phyloP scores from a whole-genome alignment of 23 tunicate genomes.

The Clavelina lepadiformis region DNA sequence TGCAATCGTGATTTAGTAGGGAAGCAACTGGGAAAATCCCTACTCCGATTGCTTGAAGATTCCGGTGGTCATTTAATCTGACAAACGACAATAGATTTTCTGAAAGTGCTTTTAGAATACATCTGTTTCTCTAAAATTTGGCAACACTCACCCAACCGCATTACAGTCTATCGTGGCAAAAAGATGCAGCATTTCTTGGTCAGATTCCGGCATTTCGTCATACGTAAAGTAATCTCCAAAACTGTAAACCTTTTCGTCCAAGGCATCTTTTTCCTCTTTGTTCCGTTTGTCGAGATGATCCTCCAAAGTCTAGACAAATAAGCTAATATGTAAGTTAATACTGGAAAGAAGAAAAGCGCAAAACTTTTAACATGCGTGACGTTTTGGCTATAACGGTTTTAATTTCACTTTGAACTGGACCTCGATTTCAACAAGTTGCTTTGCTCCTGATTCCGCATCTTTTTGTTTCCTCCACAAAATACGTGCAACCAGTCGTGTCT shows the following conservation, averaged over 20 bases:
- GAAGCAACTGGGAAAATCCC: conserved; percentile 76
- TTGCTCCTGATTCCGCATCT: conserved; percentile 1
- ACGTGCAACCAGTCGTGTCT: conserved; percentile 67
- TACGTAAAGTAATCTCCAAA: conserved; percentile 96
- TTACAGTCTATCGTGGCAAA: conserved; percentile 92
- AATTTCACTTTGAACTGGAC: too few species aligned
- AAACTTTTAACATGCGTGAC: not conserved
- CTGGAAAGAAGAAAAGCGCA: not conserved
- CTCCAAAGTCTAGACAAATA: conserved; percentile 37
- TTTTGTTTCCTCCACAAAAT: conserved; percentile 27
- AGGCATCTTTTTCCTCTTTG: conserved; percentile 50
- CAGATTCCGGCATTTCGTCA: conserved; percentile 90
- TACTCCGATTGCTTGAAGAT: conserved; percentile 71
- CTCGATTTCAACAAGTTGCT: conserved; percentile 30
- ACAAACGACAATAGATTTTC: too few species aligned
- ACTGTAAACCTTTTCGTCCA: conserved; percentile 74
- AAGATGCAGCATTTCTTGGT: conserved; percentile 73
- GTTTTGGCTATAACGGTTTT: not conserved
- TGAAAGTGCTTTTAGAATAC: too few species aligned
- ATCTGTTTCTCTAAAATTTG: too few species aligned
- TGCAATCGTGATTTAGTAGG: conserved; percentile 86
- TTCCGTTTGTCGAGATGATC: conserved; percentile 64
- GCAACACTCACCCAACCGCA: conserved; percentile 66
- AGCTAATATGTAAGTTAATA: not conserved
- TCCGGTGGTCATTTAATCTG: conserved; percentile 77